Percentiles rank a stretch among this genome's conserved stretches.
These are phyloP conservation scores for Cataglyphis rosenhaueri DNA, from an alignment of 2,888 invertebrate species.

Conservation along the genomic window DNA sequence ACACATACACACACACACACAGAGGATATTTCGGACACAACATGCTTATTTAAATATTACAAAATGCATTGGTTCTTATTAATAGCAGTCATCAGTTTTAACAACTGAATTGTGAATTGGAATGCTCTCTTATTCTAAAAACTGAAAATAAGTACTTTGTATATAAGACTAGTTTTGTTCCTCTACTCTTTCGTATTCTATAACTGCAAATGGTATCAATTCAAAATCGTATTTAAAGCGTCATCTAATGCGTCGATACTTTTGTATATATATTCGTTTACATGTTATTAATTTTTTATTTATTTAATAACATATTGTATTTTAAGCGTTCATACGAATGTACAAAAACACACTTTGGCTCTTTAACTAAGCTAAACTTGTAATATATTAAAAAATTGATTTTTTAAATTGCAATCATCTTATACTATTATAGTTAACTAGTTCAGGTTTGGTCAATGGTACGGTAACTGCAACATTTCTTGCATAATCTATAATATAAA, in stretches of 20 bases:
- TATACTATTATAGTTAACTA: conserved; percentile 47
- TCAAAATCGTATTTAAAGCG: conserved; percentile 29
- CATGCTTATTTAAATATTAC: conserved; percentile 66
- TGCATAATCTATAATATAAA: conserved; percentile 51
- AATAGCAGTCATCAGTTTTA: conserved; percentile 57
- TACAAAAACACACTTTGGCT: conserved; percentile 66
- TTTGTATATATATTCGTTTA: conserved; percentile 37
- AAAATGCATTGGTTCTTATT: conserved; percentile 67
- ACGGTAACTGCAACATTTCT: conserved; percentile 65
- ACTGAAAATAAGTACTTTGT: conserved; percentile 68
- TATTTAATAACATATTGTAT: conserved; percentile 45
- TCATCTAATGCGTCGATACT: conserved; percentile 54
- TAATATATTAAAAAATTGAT: conserved; percentile 68
- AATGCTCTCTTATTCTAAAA: conserved; percentile 65
- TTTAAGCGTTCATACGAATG: conserved; percentile 64
- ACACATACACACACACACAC: conserved; percentile 32
- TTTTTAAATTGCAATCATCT: conserved; percentile 54
- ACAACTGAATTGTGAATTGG: conserved; percentile 58
- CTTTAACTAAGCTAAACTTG: conserved; percentile 60
- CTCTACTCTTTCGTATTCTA: conserved; percentile 51
- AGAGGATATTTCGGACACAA: conserved; percentile 58
- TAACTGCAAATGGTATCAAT: conserved; percentile 53
- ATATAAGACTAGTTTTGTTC: conserved; percentile 62
- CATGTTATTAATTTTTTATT: conserved; percentile 39
- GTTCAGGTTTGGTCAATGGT: conserved; percentile 68